Percentiles rank a stretch among this genome's conserved stretches.
phyloP scores from a whole-genome alignment of 2,113 vertebrate species.

The Nannobrachium achirus region DNA sequence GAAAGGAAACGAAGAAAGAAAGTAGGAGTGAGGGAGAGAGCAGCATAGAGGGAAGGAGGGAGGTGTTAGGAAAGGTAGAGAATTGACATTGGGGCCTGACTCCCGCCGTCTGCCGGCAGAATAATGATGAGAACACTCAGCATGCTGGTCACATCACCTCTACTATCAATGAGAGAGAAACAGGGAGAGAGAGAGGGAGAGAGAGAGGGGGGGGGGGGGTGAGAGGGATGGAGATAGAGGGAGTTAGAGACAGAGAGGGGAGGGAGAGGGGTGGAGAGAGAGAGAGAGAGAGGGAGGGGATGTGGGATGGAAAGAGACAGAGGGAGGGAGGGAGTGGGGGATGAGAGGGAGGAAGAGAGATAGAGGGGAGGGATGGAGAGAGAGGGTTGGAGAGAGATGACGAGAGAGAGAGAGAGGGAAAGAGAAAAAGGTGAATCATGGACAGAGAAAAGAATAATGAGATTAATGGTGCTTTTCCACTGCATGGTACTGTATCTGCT shows the following conservation, averaged over 20 bases:
- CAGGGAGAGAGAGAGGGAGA: conserved; percentile 32
- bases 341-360: conserved; percentile 17
- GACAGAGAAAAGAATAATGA: no score
- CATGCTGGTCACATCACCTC: conserved; percentile 68
- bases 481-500: no score
- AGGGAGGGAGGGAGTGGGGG: conserved; percentile 18
- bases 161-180: conserved; percentile 69
- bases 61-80: conserved; percentile 24
- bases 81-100: conserved; percentile 65
- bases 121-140: conserved; percentile 69
- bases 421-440: background rate
- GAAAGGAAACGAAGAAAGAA: background rate
- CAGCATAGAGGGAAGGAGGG: conserved; percentile 15
- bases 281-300: conserved; percentile 5
- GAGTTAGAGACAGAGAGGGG: conserved; percentile 17
- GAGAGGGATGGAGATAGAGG: conserved; percentile 11
- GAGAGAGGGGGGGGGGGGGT: conserved; percentile 22
- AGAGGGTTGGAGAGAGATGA: background rate
- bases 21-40: conserved; percentile 1
- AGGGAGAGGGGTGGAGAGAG: conserved; percentile 13
- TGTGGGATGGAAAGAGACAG: conserved; percentile 6
- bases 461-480: no score
- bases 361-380: conserved; percentile 1
- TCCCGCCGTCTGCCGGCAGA: conserved; percentile 54
- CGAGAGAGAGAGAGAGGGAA: background rate